Conservation (phyloP, 1,140 invertebrate species). For the Babylonia areolata region DNA sequence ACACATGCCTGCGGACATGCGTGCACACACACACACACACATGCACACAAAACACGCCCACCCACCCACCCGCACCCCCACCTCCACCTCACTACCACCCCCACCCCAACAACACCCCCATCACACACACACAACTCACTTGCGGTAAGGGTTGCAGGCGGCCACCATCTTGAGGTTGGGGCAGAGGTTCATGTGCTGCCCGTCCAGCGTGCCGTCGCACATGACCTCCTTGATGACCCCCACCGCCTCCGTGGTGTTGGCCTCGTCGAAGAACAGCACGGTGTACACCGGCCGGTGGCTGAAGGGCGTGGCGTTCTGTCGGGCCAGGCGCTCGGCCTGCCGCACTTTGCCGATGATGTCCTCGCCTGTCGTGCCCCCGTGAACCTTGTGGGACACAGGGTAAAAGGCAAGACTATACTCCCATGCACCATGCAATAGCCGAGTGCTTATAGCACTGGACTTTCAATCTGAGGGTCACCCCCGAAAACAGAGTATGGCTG, state of each 20-base stretch:
- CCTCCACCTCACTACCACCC: too few species aligned
- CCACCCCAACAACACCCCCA: too few species aligned
- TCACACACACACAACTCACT: slow-evolving; percentile 51
- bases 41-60: too few species aligned
- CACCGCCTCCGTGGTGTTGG: slow-evolving; percentile 73
- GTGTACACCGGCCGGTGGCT: slow-evolving; percentile 57
- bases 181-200: slow-evolving; percentile 53
- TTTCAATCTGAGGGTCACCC: too few species aligned
- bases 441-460: too few species aligned
- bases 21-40: too few species aligned
- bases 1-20: too few species aligned
- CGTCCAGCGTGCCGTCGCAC: slow-evolving; percentile 70
- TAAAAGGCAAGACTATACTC: too few species aligned
- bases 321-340: slow-evolving; percentile 59
- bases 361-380: slow-evolving; percentile 67
- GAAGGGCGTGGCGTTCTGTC: slow-evolving; percentile 51
- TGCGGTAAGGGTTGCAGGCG: slow-evolving; percentile 74
- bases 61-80: too few species aligned
- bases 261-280: slow-evolving; percentile 74
- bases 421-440: too few species aligned
- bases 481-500: too few species aligned
- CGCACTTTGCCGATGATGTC: slow-evolving; percentile 66
- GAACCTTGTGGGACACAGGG: too few species aligned
- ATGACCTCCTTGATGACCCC: slow-evolving; percentile 73
- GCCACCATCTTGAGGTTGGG: slow-evolving; percentile 68